Evolutionary conservation across 2,113 vertebrate genomes (phyloP), one percentile per base, ranked within the genome.

Genomic region (Plestiodon gilberti): DNA sequence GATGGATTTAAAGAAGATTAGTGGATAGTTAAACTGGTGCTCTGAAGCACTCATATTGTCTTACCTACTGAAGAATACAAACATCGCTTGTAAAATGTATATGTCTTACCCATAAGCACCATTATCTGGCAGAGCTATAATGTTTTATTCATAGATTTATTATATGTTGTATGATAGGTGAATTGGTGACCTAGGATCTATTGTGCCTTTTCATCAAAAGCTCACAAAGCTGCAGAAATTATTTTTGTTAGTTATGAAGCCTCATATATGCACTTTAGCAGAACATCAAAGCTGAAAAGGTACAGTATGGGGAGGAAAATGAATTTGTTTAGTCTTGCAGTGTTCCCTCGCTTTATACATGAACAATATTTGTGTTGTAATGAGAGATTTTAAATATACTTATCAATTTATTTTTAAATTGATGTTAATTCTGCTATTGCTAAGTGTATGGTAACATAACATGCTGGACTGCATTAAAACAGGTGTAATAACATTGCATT

Each of bases 161-260:
- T 55, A 3, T 81, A 43, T 86, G 38, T 80, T 87, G 22, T 79
- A 64, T 85, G 55, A 81, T 57, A 78, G 87, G 78, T 81, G 82
- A 75, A 59, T 71, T 35, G 1, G 25, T 89, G 62, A 86, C 69
- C 18, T n/a, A 85, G 59, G 75, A 79, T 88, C 88, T 89, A 82
- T 57, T 82, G 92, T 93, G 92, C 87, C 91, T 92, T 92, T 84
- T 92, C 65, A 88, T 85, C 73, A 82, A 90, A 90, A 89, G 70
- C 77, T 87, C 57, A 88, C 64, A 73, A 64, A 62, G 71, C 78
- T 91, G 87, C 89, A 84, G 82, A 0, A 0, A 86, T 80, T 87
- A 59, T 87, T 87, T 67, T 81, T 87, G 74, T 86, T 89, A 81
- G 83, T 20, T 57, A 52, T 17, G 75, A 35, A 82, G 81, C 48